Evolutionary conservation across 2,888 invertebrate species (phyloP), one percentile per base, ranked within the genome.

Genomic region (Phytoseiulus persimilis): DNA sequence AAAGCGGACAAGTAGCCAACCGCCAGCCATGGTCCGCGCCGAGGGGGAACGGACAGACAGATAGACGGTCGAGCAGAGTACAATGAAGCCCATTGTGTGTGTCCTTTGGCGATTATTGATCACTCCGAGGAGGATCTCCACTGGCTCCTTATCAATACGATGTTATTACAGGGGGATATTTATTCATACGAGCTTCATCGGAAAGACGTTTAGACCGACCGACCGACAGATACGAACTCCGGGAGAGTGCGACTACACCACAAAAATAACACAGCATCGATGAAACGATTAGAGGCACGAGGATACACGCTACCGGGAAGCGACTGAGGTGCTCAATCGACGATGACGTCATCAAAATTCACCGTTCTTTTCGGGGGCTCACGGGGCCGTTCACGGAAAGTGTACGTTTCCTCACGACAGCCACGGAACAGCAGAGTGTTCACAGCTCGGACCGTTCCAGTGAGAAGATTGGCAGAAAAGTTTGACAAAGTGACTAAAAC

Each of bases 161-260:
- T 65, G 65, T 65, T 65, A 65, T 65, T 65, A 65, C 18, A 65
- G 65, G 18, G 65, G 65, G 65, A 65, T 65, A 65, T 65, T 65
- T 65, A 65, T 65, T 65, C 65, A 65, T 65, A 65, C 65, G 65
- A 65, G 65, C 65, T 65, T 65, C 65, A 65, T 65, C 65, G 65
- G 65, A 65, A 65, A 65, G 65, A 65, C 65, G 65, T 65, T 65
- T 65, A 65, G 65, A 28, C 65, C 65, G 9, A 65, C 28, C 65
- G 65, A 65, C 65, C 65, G 65, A 23, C 65, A 28, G 14, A 14
- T 65, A 1, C 65, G 9, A 39, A 39, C 65, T 14, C 23, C 65
- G 18, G 65, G 65, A 65, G 65, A 65, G 65, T 65, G 65, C 65
- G 11, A 65, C 65, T 28, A 65, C 23, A 14, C 14, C 65, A 65